Conservation (phyloP, 2,113 vertebrate genomes). For the Miniopterus natalensis region DNA sequence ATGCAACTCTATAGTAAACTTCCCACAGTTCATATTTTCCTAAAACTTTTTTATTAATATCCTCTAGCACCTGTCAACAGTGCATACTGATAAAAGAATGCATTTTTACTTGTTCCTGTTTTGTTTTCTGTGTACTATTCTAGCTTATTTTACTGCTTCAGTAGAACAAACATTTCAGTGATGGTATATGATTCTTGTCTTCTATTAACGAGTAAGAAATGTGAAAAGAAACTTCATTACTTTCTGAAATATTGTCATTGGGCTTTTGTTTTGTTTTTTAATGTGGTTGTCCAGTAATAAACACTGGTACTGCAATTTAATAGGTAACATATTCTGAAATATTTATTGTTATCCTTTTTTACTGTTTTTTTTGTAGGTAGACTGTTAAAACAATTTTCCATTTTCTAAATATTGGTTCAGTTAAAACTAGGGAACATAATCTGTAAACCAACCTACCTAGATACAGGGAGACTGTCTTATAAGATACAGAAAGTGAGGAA, state of each 20-base stretch:
- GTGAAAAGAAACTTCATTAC: background rate
- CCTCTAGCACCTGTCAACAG: background rate
- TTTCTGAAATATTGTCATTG: background rate
- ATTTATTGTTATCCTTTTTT: background rate
- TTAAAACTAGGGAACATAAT: background rate
- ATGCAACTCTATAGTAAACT: background rate
- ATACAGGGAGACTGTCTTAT: background rate
- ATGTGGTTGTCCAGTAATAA: background rate
- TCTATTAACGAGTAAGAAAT: background rate
- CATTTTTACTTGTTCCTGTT: background rate
- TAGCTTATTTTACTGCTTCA: background rate
- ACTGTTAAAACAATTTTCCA: background rate
- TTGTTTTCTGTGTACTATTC: background rate
- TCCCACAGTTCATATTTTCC: background rate
- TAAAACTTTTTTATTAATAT: background rate
- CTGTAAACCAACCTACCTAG: background rate
- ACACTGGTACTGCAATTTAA: background rate
- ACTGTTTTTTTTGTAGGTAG: background rate
- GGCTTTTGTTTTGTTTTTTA: background rate
- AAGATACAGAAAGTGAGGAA: background rate
- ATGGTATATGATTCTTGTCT: background rate
- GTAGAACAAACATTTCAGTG: background rate
- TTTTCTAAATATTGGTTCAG: slow-evolving; percentile 11
- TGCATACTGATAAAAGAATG: background rate
- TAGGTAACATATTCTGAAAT: background rate